These are phyloP conservation scores for Aspidapion aeneum DNA, from an alignment of 2,888 invertebrate genomes.

Conservation along the genomic window DNA sequence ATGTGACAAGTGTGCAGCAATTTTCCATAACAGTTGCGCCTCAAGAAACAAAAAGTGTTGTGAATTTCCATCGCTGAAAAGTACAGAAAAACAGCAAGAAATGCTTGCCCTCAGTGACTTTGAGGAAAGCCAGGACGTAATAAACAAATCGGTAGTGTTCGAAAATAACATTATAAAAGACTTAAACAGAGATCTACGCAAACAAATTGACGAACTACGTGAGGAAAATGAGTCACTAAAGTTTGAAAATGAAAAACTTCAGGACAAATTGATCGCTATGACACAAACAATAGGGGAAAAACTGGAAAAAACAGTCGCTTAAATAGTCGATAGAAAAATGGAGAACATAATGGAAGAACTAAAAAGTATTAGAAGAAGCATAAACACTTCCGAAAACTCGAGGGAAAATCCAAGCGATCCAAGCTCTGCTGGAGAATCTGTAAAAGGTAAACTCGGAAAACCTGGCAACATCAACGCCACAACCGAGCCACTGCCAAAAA, in stretches of 20 bases:
- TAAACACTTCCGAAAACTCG: too few relatives aligned
- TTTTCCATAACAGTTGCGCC: too few relatives aligned
- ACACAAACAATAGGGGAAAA: not conserved
- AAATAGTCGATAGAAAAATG: not conserved
- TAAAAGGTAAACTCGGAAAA: too few relatives aligned
- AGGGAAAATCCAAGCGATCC: too few relatives aligned
- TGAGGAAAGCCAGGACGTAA: not conserved
- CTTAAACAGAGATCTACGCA: not conserved
- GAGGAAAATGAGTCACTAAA: not conserved
- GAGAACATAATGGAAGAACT: too few relatives aligned
- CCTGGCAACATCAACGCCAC: too few relatives aligned
- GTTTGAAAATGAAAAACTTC: not conserved
- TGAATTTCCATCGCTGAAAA: not conserved
- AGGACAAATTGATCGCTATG: not conserved
- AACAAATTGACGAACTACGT: not conserved
- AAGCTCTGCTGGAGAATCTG: too few relatives aligned
- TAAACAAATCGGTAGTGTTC: not conserved
- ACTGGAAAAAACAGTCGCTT: not conserved
- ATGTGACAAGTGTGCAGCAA: too few relatives aligned
- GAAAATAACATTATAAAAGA: not conserved
- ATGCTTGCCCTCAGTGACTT: not conserved
- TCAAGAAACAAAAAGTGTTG: too few relatives aligned
- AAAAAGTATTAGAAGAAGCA: too few relatives aligned
- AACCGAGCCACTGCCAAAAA: too few relatives aligned
- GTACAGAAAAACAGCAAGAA: not conserved